A percentile compares a stretch with the other conserved stretches of the same genome.
These are phyloP conservation scores for Onychostoma macrolepis DNA, from an alignment of 2,113 vertebrate species.

Conservation along the genomic window DNA sequence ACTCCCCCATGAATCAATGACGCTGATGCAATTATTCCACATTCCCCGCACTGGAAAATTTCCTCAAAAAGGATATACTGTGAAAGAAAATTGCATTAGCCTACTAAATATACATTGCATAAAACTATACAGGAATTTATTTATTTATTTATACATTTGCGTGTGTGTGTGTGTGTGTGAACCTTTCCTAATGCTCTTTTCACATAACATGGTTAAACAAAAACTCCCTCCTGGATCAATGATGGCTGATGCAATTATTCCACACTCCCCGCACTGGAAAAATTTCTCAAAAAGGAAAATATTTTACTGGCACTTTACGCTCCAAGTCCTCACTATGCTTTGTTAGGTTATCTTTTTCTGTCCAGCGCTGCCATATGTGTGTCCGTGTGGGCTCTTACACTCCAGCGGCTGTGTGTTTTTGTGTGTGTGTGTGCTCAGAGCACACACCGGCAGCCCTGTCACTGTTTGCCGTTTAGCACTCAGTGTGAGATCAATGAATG, in stretches of 20 bases:
- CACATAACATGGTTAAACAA: slow-evolving; percentile 22
- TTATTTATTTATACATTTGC: no score
- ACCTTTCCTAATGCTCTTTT: neutral
- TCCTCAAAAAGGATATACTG: neutral
- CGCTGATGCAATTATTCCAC: slow-evolving; percentile 27
- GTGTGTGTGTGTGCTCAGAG: slow-evolving; percentile 32
- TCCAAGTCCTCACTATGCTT: neutral
- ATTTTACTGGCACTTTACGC: slow-evolving; percentile 16
- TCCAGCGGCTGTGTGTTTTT: slow-evolving; percentile 14
- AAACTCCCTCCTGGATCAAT: slow-evolving; percentile 35
- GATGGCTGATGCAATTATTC: slow-evolving; percentile 21
- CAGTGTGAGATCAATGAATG: slow-evolving; percentile 65
- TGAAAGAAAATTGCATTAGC: no score
- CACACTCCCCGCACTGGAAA: slow-evolving; percentile 14
- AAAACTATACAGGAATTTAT: no score
- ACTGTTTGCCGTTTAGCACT: slow-evolving; percentile 59
- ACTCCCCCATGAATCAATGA: slow-evolving; percentile 28
- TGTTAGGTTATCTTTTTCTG: slow-evolving; percentile 27
- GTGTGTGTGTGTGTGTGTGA: neutral
- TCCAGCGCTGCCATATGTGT: slow-evolving; percentile 48
- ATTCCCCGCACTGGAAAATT: neutral
- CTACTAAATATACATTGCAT: no score
- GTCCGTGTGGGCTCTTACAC: slow-evolving; percentile 33
- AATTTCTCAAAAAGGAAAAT: slow-evolving; percentile 1
- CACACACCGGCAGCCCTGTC: slow-evolving; percentile 44